Base-by-base conservation (phyloP, 2,888 invertebrate species). In the Ophion slaviceki region DNA sequence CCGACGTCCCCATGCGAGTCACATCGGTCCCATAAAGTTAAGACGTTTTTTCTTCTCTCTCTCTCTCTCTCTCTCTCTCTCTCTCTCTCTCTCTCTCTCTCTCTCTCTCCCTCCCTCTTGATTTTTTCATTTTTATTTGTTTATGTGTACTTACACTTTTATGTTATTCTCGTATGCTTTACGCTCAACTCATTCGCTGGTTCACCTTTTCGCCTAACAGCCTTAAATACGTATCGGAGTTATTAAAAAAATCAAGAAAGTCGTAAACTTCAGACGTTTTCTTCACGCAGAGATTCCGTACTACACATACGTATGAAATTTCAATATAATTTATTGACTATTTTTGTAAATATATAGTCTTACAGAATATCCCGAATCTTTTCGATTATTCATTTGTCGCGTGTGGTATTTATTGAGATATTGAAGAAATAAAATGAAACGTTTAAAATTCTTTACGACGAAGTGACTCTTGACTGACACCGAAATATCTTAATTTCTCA, bases 11-110 rank as follows among this genome's bases (percentile, higher is more conserved):
- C 74, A 53, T 71, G n/a, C 79, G 45, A 74, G 67, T 61, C 68
- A 57, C 74, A 62, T 67, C 78, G 80, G 66, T 76, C 70, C 76
- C 85, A 78, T 81, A 81, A 81, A 85, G 64, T 85, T 61, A 62
- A 66, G 62, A 76, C 57, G 64, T 71, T 61, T n/a, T n/a, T n/a
- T n/a, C n/a, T n/a, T 67, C 5, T 20, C 20, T 24, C 7, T 10
- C 20, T 14, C 47, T 45, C 24, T 20, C 11, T 53, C 53, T 78
- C 14, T 11, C 57, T 57, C 47, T 57, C 20, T 53, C 70, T 6
- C 20, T 20, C 61, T n/a, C n/a, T n/a, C n/a, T n/a, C n/a, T n/a
- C n/a, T n/a, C n/a, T n/a, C n/a, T n/a, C n/a, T n/a, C n/a, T n/a
- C n/a, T n/a, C n/a, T n/a, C n/a, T n/a, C n/a, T n/a, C n/a, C n/a